Conservation (phyloP, 2,888 invertebrate species). For the Clivina fossor region DNA sequence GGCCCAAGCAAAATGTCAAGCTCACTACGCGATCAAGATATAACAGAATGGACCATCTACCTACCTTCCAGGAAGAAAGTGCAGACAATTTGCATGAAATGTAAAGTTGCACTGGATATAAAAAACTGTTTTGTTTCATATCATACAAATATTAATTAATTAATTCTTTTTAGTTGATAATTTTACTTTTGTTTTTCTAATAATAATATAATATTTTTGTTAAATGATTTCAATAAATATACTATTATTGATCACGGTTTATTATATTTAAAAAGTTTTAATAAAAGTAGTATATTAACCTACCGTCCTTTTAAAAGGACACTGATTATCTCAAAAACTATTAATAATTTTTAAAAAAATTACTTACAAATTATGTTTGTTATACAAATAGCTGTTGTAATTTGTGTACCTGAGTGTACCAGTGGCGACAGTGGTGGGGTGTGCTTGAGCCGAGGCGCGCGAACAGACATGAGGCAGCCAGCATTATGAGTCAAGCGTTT, state of each 20-base stretch:
- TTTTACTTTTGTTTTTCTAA: background rate
- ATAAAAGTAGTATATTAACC: background rate
- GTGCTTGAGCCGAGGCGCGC: too few relatives aligned
- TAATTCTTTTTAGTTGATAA: background rate
- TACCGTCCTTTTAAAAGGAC: conserved; percentile 6
- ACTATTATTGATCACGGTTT: background rate
- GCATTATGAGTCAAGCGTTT: too few relatives aligned
- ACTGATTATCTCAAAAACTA: conserved; percentile 4
- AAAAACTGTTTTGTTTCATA: conserved; percentile 18
- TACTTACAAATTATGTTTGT: background rate
- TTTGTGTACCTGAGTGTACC: too few relatives aligned
- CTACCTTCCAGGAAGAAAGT: conserved; percentile 1
- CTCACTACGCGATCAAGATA: conserved; percentile 2
- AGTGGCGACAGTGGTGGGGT: too few relatives aligned
- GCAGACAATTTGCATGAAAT: conserved; percentile 17
- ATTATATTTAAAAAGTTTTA: background rate
- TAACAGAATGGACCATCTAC: conserved; percentile 8
- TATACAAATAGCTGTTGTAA: background rate
- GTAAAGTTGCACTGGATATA: conserved; percentile 11
- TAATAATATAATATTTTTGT: background rate
- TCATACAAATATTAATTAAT: conserved; percentile 14
- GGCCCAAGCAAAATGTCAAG: conserved; percentile 5
- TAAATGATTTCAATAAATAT: background rate
- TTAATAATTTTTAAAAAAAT: background rate
- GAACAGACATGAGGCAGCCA: too few relatives aligned